A percentile compares a stretch with the other conserved stretches of the same genome.
These are phyloP conservation scores for Echeneis naucrates DNA, from an alignment of 2,797 vertebrate genomes.

Conservation along the genomic window DNA sequence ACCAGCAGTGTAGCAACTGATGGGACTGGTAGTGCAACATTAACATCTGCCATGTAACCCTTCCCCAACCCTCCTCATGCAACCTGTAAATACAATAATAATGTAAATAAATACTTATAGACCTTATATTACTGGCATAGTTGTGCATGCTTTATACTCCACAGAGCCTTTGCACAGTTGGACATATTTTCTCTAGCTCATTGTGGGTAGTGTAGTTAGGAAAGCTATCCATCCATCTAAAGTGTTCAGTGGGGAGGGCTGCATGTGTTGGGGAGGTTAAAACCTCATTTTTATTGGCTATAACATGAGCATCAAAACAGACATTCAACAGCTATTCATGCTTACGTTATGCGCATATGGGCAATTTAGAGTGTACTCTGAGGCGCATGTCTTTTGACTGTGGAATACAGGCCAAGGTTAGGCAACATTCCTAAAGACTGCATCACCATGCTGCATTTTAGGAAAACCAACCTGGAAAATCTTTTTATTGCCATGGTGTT, in stretches of 20 bases:
- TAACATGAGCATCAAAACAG: too few species aligned
- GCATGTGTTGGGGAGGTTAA: too few species aligned
- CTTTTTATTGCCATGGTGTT: conserved; percentile 13
- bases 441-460: too few species aligned
- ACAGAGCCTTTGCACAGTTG: conserved; percentile 33
- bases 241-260: too few species aligned
- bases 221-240: conserved; percentile 6
- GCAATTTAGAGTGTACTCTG: too few species aligned
- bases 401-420: too few species aligned
- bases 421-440: too few species aligned
- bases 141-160: conserved; percentile 41
- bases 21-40: background rate
- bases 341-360: too few species aligned
- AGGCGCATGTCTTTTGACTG: too few species aligned
- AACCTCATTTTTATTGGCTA: too few species aligned
- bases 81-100: conserved; percentile 68
- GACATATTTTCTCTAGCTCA: conserved; percentile 62
- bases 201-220: conserved; percentile 7
- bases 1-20: background rate
- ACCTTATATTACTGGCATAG: conserved; percentile 6
- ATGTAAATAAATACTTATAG: too few species aligned
- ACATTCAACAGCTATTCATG: too few species aligned
- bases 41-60: background rate
- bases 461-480: background rate
- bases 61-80: conserved; percentile 15